Conservation (phyloP, 2,113 vertebrate genomes). For the Oreochromis niloticus region DNA sequence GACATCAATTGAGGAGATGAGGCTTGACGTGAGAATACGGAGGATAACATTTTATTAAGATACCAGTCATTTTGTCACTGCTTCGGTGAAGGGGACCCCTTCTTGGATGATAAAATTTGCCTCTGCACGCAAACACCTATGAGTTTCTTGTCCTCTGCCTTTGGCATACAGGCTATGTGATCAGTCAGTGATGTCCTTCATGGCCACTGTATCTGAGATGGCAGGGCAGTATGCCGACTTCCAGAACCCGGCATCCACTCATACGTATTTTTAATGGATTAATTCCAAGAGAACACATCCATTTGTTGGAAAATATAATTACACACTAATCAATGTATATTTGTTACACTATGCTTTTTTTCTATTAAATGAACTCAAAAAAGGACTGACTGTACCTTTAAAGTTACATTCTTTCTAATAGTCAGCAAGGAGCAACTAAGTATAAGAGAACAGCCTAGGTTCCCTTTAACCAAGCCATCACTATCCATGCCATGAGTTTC, state of each 20-base stretch:
- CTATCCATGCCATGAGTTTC: not conserved
- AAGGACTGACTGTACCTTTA: not conserved
- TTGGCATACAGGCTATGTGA: not conserved
- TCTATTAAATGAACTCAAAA: not conserved
- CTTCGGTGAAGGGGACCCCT: not conserved
- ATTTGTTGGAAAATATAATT: not conserved
- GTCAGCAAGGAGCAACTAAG: not conserved
- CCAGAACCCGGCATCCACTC: not conserved
- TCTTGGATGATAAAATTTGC: not conserved
- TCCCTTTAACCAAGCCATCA: rapidly evolving
- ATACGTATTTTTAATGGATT: rapidly evolving
- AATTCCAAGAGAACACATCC: not conserved
- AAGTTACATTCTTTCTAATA: not conserved
- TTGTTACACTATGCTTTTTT: not conserved
- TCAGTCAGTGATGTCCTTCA: not conserved
- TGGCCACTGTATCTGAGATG: not conserved
- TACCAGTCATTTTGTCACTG: not conserved
- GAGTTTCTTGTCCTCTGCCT: not conserved
- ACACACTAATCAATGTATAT: not conserved
- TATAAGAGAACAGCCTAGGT: rapidly evolving
- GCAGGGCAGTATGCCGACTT: not conserved
- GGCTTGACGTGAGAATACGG: not conserved
- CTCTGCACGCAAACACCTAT: rapidly evolving
- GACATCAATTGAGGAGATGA: not conserved
- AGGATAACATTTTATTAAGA: not conserved